These are phyloP conservation scores for Chloroclystis v-ata DNA, from an alignment of 2,888 invertebrate genomes.

Conservation along the genomic window DNA sequence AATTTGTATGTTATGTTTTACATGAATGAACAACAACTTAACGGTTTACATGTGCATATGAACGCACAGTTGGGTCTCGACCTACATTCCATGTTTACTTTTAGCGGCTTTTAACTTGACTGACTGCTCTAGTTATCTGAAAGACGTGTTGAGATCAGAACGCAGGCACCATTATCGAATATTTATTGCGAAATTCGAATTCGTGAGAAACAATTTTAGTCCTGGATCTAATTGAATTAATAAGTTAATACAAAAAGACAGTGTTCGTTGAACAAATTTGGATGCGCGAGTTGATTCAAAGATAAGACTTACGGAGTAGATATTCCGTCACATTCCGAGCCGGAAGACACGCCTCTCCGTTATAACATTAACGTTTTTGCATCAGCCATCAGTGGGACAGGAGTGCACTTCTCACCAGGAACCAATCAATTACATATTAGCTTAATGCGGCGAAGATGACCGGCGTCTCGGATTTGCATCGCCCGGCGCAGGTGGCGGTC, in stretches of 20 bases:
- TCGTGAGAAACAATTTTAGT: too few relatives aligned
- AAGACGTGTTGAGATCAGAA: conserved; percentile 37
- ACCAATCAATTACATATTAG: conserved; percentile 77
- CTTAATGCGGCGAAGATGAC: conserved; percentile 70
- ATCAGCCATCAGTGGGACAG: conserved; percentile 67
- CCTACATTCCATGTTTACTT: conserved; percentile 42
- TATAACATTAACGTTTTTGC: conserved; percentile 74
- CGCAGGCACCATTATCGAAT: too few relatives aligned
- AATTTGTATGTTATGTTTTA: conserved; percentile 47
- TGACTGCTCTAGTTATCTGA: conserved; percentile 34
- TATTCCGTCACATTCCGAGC: conserved; percentile 37
- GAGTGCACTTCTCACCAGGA: conserved; percentile 60
- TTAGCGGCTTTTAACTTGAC: conserved; percentile 43
- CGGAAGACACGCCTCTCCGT: conserved; percentile 56
- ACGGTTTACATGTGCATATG: conserved; percentile 41
- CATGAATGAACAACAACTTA: conserved; percentile 46
- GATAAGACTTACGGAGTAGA: conserved; percentile 27
- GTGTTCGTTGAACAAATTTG: too few relatives aligned
- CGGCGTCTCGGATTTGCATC: conserved; percentile 57
- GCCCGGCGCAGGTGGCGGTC: conserved; percentile 42
- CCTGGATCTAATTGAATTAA: too few relatives aligned
- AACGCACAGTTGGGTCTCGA: conserved; percentile 39
- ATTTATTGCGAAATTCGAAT: too few relatives aligned
- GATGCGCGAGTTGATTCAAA: too few relatives aligned
- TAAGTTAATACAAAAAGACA: too few relatives aligned